Evolutionary conservation across 1,140 invertebrate species (phyloP).

Genomic region (Cepaea nemoralis): DNA sequence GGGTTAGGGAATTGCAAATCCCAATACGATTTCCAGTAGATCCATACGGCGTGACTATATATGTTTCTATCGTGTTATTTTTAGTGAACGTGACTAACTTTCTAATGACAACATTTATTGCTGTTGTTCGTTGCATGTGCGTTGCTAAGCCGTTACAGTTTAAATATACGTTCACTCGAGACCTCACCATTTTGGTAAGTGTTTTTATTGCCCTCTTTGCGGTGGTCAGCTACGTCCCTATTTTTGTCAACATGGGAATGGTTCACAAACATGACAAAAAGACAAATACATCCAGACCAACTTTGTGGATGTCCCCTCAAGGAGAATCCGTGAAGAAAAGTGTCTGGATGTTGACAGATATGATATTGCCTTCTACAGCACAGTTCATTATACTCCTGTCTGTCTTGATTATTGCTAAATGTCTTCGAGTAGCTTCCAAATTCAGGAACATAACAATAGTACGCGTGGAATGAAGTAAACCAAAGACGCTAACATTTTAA

Average conservation of each 20-base stretch:
- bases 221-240: not conserved
- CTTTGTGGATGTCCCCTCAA: not conserved
- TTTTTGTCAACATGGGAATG: not conserved
- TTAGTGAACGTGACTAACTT: not conserved
- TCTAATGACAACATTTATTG: not conserved
- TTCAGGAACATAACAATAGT: not conserved
- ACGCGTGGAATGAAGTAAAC: not conserved
- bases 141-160: constrained; percentile 2
- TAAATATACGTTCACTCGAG: constrained; percentile 1
- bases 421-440: not conserved
- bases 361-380: not conserved
- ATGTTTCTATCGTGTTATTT: not conserved
- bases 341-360: not conserved
- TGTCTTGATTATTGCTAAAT: not conserved
- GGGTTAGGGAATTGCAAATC: not conserved
- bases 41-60: not conserved
- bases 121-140: constrained; percentile 20
- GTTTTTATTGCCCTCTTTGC: not conserved
- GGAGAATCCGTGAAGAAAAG: not conserved
- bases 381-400: constrained; percentile 19
- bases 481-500: too few species aligned
- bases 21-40: not conserved
- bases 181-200: not conserved
- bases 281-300: not conserved
- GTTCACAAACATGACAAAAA: not conserved